Evolutionary conservation across 2,888 invertebrate genomes (phyloP), one percentile per base, ranked within the genome.

Genomic region (Thumatha senex): DNA sequence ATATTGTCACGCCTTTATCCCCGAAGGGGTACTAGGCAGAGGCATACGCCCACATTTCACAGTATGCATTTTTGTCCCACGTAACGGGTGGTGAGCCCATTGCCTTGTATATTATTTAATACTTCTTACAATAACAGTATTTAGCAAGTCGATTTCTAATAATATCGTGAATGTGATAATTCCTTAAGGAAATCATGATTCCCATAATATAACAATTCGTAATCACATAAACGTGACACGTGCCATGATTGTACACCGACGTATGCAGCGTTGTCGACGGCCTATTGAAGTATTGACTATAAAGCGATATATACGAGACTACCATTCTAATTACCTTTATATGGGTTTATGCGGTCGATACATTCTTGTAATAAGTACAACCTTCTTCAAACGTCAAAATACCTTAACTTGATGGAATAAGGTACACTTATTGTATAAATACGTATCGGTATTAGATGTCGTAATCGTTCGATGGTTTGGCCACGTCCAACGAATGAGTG

Each of bases 291-390:
- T 77, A 70, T 78, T 70, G 76, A 70, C 67, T 76, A 76, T 80
- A 64, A 64, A 24, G 18, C 66, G 59, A 72, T 67, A 63, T 55
- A 61, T 72, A 82, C 78, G 77, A 70, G 79, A 63, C 71, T 62
- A 70, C 79, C 83, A 89, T 88, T 78, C 65, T 81, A 87, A 89
- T 86, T 76, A 78, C 76, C 63, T 73, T 69, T 67, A 56, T 71
- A 74, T 70, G 70, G 74, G 63, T 64, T 73, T 78, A 76, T 69
- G 69, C 62, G 69, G 59, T 68, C 53, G 61, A 51, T 64, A 65
- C 49, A 56, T 62, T 63, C 46, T 58, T 54, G n/a, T n/a, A n/a
- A n/a, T 49, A 61, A 55, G 59, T 59, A 61, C 49, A 64, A 58
- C 68, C 56, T 61, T 61, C 53, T 34, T 51, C 11, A 13, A 40